Conservation (phyloP, 2,888 invertebrate species). For the Drosophila meridionalis region DNA sequence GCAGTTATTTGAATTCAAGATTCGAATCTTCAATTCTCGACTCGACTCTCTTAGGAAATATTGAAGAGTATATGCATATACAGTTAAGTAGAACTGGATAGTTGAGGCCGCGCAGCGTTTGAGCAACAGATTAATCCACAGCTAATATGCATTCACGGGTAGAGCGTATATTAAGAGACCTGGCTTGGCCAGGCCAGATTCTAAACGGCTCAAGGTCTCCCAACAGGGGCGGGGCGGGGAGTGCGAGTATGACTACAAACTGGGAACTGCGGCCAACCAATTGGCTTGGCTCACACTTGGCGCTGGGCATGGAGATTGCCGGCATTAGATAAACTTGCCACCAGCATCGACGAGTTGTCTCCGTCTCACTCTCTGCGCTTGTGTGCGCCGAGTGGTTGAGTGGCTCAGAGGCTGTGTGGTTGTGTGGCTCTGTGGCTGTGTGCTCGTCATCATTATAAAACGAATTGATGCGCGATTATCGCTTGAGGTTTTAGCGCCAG, state of each 20-base stretch:
- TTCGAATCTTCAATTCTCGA: too few species aligned
- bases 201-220: conserved; percentile 59
- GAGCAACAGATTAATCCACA: neutral
- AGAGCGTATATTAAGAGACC: neutral
- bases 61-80: neutral
- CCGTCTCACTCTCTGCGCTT: conserved; percentile 16
- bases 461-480: conserved; percentile 82
- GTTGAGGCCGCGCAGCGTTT: neutral
- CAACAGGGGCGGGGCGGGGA: conserved; percentile 8
- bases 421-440: conserved; percentile 8
- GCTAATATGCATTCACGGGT: neutral
- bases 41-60: neutral
- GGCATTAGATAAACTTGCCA: conserved; percentile 78
- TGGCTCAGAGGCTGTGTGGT: neutral
- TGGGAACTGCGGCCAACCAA: conserved; percentile 53
- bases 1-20: too few species aligned
- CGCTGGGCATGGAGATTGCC: conserved; percentile 72
- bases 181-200: conserved; percentile 17
- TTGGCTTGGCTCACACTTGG: conserved; percentile 63
- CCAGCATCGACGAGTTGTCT: conserved; percentile 62
- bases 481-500: conserved; percentile 79
- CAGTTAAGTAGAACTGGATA: neutral
- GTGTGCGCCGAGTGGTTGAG: conserved; percentile 7
- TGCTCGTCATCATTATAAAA: conserved; percentile 82
- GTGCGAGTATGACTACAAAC: conserved; percentile 14